Base-by-base conservation (phyloP, 2,113 vertebrate genomes). In the Phalacrocorax pelagicus region DNA sequence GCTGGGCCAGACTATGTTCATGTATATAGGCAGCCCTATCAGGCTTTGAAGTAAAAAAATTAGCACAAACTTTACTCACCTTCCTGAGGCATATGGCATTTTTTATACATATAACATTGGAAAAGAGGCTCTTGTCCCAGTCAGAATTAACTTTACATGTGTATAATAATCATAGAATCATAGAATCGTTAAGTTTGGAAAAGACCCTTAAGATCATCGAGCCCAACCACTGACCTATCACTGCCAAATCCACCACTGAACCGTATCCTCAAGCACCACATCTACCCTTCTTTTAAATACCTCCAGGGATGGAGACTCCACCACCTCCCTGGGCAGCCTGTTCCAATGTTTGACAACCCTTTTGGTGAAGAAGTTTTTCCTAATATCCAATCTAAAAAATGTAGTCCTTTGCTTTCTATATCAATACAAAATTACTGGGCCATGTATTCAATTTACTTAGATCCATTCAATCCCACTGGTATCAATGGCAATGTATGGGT, bases 1-100 rank as follows among this genome's bases (percentile, higher is more conserved):
- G 10, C 32, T 58, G 29, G 40, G 24, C 12, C 24, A 75, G 1
- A 2, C 26, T 52, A 44, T 0, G 0, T 75, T 46, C 42, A 34
- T 2, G 0, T 23, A 6, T 23, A 26, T 3, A 72, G 47, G 19
- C 30, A 94, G 32, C 2, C 4, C 16, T 63, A 36, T 22, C 32
- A 7, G 2, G 27, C 11, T 65, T 52, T 55, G 36, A 23, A 77
- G 13, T 61, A 51, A 69, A 87, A 81, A 36, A 8, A 20, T 38
- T 13, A 63, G 4, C 24, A 72, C 26, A 55, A 78, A 49, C 49
- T 62, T 10, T 51, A 47, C 34, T 62, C 15, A 47, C 1, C 22
- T 17, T 63, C 27, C 36, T 4, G 15, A 51, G 38, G 30, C 9
- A 38, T 51, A 32, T 36, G 19, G 6, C 18, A 75, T 15, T 69